Base-by-base conservation (phyloP, 2,797 vertebrate species). In the Spinus pinus region DNA sequence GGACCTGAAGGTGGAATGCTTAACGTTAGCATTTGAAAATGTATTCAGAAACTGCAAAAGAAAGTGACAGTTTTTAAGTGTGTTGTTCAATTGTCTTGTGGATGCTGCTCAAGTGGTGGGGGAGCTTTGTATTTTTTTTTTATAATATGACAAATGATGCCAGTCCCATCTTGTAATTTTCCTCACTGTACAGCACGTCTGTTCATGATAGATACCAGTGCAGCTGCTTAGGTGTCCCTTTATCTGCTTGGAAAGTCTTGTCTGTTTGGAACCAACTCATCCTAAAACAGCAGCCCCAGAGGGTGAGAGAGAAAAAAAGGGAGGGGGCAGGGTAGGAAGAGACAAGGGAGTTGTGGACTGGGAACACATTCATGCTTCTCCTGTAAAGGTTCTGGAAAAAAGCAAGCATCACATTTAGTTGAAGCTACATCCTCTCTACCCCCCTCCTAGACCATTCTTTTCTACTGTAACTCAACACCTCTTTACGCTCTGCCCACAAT, bases 121-220 rank as follows among this genome's bases (percentile, higher is more conserved):
- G 21, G 41, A 86, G 64, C 30, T 75, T 79, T 64, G 24, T 28
- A 31, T 30, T 30, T 84, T 82, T 39, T 41, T 94, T 92, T 81
- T 56, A 54, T 53, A 88, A 87, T 86, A 93, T 95, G 93, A 97
- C 84, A 91, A 97, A 97, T 77, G 49, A 90, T 88, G 91, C 71
- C 30, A 61, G 91, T 78, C 85, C 67, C 86, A 57, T 92, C 88
- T 57, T 79, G 88, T 83, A 94, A 86, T 94, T 97, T 94, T 81
- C 86, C 78, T 94, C 95, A 75, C 75, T 31, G 13, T 85, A 90
- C 61, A 93, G 81, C 33, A 22, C 51, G 92, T 81, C 95, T 97
- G 97, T 65, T 95, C 90, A 57, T 94, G 91, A 96, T 17, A 97
- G 97, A 97, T 97, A 97, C 93, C 71, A 67, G 64, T 22, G 31